Evolutionary conservation across 2,113 vertebrate genomes (phyloP), one percentile per base, ranked within the genome.

Genomic region (Chunga burmeisteri): DNA sequence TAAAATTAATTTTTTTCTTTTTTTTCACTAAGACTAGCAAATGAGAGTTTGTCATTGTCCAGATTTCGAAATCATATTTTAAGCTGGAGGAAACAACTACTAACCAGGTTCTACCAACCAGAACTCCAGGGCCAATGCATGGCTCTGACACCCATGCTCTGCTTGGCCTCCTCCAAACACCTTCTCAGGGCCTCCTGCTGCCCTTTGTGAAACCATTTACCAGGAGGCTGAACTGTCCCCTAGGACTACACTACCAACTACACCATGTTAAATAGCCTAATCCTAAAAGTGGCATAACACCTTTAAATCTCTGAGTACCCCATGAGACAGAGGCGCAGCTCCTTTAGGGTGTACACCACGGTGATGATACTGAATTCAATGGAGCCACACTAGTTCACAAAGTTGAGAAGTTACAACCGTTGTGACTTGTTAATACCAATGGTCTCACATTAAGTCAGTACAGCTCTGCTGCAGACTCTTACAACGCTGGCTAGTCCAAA

Each of bases 331-430:
- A 25, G 8, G 8, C 66, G 23, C 65, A 67, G 0, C 22, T 50
- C 29, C 0, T 59, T 56, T 4, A 2, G 16, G 6, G 11, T n/a
- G 30, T 21, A 13, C 30, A 21, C 13, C 15, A 12, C 0, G 0
- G 21, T n/a, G 23, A 25, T 52, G 34, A 67, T 0, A 0, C 38
- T 34, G 55, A 56, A 27, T 49, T 58, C 56, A 74, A 0, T 32
- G 38, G 11, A 81, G 65, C 10, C 65, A 63, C 18, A 7, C 0
- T 2, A 50, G 20, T 47, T 67, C 70, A 59, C 23, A 44, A 16
- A 63, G 22, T 7, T 50, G 47, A 79, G 50, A 74, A 74, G 11
- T 29, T 74, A 12, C 22, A 38, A 2, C 18, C 30, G 9, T 34
- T 29, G 40, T 53, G 63, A 15, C 29, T 66, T 84, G 25, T 20